phyloP scores from a whole-genome alignment of 2,888 invertebrate species.

The Drosophila borealis region DNA sequence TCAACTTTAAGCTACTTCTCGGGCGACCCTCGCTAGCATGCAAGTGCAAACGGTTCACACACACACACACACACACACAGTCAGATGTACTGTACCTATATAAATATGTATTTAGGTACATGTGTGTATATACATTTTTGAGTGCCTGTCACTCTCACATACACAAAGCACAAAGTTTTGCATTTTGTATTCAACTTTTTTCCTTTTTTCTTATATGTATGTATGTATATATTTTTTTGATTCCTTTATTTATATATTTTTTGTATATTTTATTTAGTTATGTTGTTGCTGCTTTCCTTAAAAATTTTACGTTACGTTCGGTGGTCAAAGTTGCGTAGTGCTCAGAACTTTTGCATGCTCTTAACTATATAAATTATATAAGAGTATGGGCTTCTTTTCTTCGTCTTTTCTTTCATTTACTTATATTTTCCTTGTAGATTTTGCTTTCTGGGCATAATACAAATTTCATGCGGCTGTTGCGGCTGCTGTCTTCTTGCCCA shows the following conservation, averaged over 20 bases:
- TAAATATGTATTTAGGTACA: constrained; percentile 46
- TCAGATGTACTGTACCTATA: constrained; percentile 17
- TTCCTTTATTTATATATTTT: constrained; percentile 23
- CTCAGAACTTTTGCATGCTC: constrained; percentile 35
- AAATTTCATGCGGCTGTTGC: constrained; percentile 46
- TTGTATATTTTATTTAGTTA: constrained; percentile 7
- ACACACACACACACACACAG: constrained; percentile 4
- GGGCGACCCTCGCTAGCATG: constrained; percentile 37
- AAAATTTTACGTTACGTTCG: constrained; percentile 14
- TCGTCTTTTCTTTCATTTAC: neutral
- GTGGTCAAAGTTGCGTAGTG: constrained; percentile 53
- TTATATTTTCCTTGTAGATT: constrained; percentile 17
- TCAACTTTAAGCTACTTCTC: neutral
- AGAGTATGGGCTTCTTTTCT: constrained; percentile 5
- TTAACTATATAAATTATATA: constrained; percentile 21
- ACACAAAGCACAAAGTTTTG: constrained; percentile 46
- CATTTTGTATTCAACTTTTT: constrained; percentile 52
- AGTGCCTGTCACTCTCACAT: constrained; percentile 41
- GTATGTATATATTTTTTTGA: constrained; percentile 19
- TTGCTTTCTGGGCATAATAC: constrained; percentile 48
- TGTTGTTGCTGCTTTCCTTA: constrained; percentile 2
- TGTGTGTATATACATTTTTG: constrained; percentile 33
- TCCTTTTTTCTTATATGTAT: constrained; percentile 8
- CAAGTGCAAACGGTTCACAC: constrained; percentile 39
- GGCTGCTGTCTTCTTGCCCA: constrained; percentile 17